phyloP scores from a whole-genome alignment of 2,888 invertebrate genomes.

The Trissolcus brochymenae region DNA sequence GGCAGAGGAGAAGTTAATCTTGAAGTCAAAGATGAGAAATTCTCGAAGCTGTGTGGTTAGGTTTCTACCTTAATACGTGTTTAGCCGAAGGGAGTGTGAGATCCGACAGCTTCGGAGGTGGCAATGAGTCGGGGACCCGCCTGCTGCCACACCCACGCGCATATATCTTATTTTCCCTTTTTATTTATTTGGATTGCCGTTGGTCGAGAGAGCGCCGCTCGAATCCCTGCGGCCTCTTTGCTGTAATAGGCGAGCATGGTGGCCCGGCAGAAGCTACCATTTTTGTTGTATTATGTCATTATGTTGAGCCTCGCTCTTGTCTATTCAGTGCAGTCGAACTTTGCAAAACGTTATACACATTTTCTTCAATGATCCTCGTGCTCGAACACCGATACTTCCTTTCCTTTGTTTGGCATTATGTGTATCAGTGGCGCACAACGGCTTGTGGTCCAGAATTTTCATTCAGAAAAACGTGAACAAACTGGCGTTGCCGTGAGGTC shows the following conservation, averaged over 20 bases:
- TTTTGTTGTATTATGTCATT: constrained; percentile 54
- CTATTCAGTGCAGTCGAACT: constrained; percentile 29
- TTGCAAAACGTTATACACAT: constrained; percentile 17
- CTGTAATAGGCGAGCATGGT: constrained; percentile 71
- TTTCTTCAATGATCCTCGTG: constrained; percentile 8
- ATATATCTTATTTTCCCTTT: constrained; percentile 67
- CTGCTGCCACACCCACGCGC: constrained; percentile 74
- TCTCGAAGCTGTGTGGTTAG: constrained; percentile 57
- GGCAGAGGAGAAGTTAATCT: constrained; percentile 37
- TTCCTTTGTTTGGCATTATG: constrained; percentile 19
- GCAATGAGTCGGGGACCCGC: constrained; percentile 73
- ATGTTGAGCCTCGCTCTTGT: constrained; percentile 4
- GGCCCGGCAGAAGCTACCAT: constrained; percentile 63
- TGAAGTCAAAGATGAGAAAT: constrained; percentile 56
- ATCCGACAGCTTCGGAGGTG: constrained; percentile 74
- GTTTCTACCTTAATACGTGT: constrained; percentile 56
- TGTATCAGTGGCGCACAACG: constrained; percentile 7
- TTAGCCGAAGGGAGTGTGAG: constrained; percentile 67
- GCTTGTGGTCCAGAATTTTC: constrained; percentile 15
- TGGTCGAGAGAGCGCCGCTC: constrained; percentile 67
- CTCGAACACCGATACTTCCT: constrained; percentile 30
- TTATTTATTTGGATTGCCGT: constrained; percentile 73
- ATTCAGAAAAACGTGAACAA: constrained; percentile 22
- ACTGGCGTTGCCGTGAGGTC: neutral
- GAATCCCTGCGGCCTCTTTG: constrained; percentile 66